Evolutionary conservation across 2,888 invertebrate genomes (phyloP), one percentile per base, ranked within the genome.

Genomic region (Seira ritae): DNA sequence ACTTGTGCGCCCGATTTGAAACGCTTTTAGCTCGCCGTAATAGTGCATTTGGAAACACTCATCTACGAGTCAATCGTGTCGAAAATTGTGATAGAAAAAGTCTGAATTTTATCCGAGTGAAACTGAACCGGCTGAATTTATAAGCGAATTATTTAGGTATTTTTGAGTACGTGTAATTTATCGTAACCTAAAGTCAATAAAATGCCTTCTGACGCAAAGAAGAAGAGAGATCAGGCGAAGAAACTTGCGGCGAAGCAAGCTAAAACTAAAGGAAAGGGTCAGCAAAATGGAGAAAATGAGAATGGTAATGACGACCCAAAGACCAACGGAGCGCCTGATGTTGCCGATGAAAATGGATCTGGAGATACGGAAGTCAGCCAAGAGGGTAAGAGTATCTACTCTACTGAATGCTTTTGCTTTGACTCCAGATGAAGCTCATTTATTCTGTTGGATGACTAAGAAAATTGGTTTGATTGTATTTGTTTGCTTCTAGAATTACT

Each of bases 161-260:
- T 31, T 31, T 31, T 31, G 8, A 31, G 8, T 31, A 31, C 31
- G 31, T 31, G 31, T 31, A 31, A 31, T 31, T 31, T n/a, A n/a
- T n/a, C n/a, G n/a, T 31, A 55, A 55, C 12, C 15, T 2, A 17
- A 55, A 55, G 55, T 8, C 19, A 19, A 17, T 8, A 81, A 78
- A 89, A 99, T 99, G 99, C 98, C 99, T 91, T 99, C 99, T 90
- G 99, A 99, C 92, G 95, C 98, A 46, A 99, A 99, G 92, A 99
- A 99, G 93, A 97, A 97, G 91, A 96, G 98, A 91, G 97, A 97
- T 90, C 97, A 97, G 90, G 97, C 97, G 91, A 99, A 99, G 92
- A 99, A 99, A 91, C 98, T 98, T 88, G 96, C 97, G 75, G 95
- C 96, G 2, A 96, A 95, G 90, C 82, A 93, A 92, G 89, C 88